Conservation (phyloP, 2,797 vertebrate genomes). For the Ceyx erithaca region DNA sequence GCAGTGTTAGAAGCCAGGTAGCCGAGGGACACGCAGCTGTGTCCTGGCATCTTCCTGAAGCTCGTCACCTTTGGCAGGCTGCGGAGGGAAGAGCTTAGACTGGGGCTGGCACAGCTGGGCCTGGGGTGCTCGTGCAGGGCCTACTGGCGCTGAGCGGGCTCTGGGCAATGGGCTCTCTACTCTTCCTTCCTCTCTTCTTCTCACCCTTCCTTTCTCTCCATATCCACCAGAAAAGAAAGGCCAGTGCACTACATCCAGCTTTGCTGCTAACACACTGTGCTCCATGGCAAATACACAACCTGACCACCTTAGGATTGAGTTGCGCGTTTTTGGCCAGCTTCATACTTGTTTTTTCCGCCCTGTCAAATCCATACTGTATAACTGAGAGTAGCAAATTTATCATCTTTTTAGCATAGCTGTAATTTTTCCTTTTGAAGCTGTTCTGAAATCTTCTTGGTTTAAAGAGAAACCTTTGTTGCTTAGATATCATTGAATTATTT, state of each 20-base stretch:
- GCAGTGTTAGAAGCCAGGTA: neutral
- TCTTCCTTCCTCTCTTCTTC: neutral
- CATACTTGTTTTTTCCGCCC: neutral
- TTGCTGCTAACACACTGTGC: slow-evolving; percentile 55
- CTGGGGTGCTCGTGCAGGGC: rapidly evolving
- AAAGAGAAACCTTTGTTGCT: slow-evolving; percentile 60
- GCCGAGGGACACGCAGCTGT: neutral
- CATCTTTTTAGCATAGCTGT: slow-evolving; percentile 69
- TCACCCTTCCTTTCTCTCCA: neutral
- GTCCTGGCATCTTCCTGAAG: rapidly evolving
- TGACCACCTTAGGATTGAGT: slow-evolving; percentile 42
- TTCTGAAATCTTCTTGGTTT: slow-evolving; percentile 64
- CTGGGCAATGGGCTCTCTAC: neutral
- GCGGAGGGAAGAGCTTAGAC: neutral
- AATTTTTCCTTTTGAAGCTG: slow-evolving; percentile 58
- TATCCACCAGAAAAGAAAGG: slow-evolving; percentile 19
- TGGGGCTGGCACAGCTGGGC: neutral
- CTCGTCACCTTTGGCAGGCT: neutral
- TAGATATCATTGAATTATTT: slow-evolving; percentile 74
- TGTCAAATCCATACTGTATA: slow-evolving; percentile 44
- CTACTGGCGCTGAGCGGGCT: neutral
- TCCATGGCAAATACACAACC: slow-evolving; percentile 52
- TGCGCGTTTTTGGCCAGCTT: neutral
- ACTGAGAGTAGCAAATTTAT: slow-evolving; percentile 65
- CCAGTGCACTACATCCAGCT: slow-evolving; percentile 44